Evolutionary conservation across 1,140 invertebrate genomes (phyloP), one percentile per base, ranked within the genome.

Genomic region (Battus philenor): DNA sequence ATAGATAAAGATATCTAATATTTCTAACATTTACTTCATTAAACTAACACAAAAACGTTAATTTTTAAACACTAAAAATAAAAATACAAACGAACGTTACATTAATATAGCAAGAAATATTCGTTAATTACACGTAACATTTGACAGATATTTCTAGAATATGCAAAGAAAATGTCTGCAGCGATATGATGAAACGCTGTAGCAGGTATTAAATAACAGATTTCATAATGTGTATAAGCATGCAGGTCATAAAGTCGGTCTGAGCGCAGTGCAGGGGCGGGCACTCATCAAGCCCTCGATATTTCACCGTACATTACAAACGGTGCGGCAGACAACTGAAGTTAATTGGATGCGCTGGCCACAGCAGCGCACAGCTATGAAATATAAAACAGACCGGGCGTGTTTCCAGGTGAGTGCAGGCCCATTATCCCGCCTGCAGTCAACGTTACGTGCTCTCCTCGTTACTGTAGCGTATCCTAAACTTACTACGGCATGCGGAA

Each of bases 311-410:
- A 58, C 62, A 72, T 77, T 79, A 73, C 68, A 60, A 62, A 64
- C 61, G 58, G 43, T 68, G 68, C 50, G 63, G 58, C 59, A 41
- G 68, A 77, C 74, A 76, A 69, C 67, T 68, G 68, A 67, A 76
- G 71, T 79, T 83, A 83, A 83, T 83, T 79, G 76, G 69, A 81
- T 74, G 68, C 75, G 59, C 68, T 69, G 56, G 64, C 71, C 68
- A 63, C 71, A 61, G 55, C 60, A 59, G 47, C 33, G 52, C 51
- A 52, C 52, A 47, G 50, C 60, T 67, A 70, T 81, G 75, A 76
- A 82, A 77, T 75, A 82, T 79, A 77, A 79, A 82, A 72, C 66
- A 62, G 59, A 30, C 43, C 50, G 50, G 53, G 44, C 59, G 59
- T 55, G 57, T 62, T 73, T 71, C 54, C 60, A 72, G 64, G 60